Base-by-base conservation (phyloP, 1,140 invertebrate genomes). In the Lucilia cuprina region DNA sequence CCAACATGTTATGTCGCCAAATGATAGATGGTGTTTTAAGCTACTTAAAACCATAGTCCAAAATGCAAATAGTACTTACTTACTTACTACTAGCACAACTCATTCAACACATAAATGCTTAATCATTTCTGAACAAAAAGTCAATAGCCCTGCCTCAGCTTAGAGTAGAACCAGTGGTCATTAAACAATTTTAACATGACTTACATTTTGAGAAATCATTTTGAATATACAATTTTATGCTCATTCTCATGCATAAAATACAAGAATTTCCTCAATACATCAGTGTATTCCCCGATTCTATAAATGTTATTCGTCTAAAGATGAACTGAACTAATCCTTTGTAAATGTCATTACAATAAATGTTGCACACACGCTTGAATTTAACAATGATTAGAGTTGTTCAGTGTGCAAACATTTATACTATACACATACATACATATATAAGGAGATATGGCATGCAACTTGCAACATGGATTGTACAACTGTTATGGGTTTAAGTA, bases 281-380 rank as follows among this genome's bases (percentile, higher is more conserved):
- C 41, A 41, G 41, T 41, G 41, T 41, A 41, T 41, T 2, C 2
- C 1, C 41, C 41, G 7, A 41, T 41, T 55, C 13, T 55, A 55
- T 55, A 55, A 55, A 55, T 14, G 21, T 21, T 70, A 70, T 70
- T 70, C 65, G n/a, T 70, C 9, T 21, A 21, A 21, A 19, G 77
- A 80, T 49, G 41, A 77, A 50, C 77, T 49, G 41, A 77, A 50
- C 77, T 50, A 80, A 80, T 80, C 41, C 77, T 80, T 80, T 80
- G 77, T 50, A 50, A 80, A 80, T 50, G 77, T 80, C 77, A 80
- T 80, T 80, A 80, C 77, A 80, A 50, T 80, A 50, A 80, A 80
- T 80, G 77, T 80, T 80, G 5, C 12, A 49, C 77, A 80, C 41
- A 80, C 77, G 77, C 77, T 80, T 49, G 41, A 80, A 49, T 80